phyloP scores from a whole-genome alignment of 2,797 vertebrate species.

The Crocidura indochinensis region DNA sequence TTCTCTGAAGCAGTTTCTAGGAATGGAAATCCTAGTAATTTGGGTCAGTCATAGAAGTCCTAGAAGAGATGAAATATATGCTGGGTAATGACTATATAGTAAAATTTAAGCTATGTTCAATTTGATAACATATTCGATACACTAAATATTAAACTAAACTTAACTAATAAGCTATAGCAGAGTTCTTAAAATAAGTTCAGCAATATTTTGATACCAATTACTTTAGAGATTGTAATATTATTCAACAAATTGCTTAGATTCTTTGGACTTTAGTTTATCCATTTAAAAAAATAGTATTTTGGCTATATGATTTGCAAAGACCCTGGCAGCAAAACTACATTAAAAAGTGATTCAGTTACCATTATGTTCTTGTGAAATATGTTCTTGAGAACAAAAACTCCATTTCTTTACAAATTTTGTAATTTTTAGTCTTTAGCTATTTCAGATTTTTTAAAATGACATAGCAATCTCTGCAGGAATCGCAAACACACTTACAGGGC shows the following conservation, averaged over 20 bases:
- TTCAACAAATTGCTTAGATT: not conserved
- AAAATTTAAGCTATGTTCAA: conserved; percentile 31
- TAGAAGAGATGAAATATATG: not conserved
- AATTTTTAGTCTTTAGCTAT: conserved; percentile 46
- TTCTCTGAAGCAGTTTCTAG: conserved; percentile 1
- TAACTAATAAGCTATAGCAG: not conserved
- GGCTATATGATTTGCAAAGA: conserved; percentile 16
- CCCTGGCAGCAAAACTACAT: not conserved
- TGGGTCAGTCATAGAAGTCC: conserved; percentile 10
- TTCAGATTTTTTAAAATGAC: conserved; percentile 36
- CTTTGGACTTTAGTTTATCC: not conserved
- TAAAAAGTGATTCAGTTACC: not conserved
- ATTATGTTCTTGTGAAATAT: conserved; percentile 2
- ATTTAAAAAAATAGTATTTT: not conserved
- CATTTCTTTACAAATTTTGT: conserved; percentile 33
- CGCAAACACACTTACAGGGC: not conserved
- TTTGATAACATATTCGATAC: conserved; percentile 45
- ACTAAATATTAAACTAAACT: not conserved
- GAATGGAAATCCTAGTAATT: not conserved
- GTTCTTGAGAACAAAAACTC: conserved; percentile 7
- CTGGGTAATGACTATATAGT: not conserved
- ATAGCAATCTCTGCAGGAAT: not conserved
- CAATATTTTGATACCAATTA: not conserved
- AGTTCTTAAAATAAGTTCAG: not conserved
- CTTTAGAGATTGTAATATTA: conserved; percentile 17